These are phyloP conservation scores for Protodeltote pygarga DNA, from an alignment of 2,888 invertebrate species.

Conservation along the genomic window DNA sequence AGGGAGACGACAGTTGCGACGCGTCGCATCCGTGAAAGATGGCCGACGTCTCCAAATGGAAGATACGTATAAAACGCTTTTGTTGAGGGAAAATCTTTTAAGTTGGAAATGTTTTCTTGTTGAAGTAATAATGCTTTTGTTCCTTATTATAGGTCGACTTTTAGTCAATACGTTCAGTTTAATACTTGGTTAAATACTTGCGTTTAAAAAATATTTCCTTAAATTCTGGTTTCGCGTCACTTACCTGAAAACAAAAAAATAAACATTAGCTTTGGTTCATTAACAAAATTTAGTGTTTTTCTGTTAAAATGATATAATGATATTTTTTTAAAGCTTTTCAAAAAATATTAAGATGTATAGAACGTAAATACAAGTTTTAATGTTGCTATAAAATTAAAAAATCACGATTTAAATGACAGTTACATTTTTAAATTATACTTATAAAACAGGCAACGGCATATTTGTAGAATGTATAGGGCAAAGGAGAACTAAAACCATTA, in stretches of 20 bases:
- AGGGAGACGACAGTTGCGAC: slow-evolving; percentile 33
- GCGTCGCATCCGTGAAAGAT: slow-evolving; percentile 36
- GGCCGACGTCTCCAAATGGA: slow-evolving; percentile 29
- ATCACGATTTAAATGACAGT: no score
- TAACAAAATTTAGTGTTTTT: not conserved
- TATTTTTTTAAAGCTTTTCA: no score
- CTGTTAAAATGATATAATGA: not conserved
- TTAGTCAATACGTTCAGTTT: no score
- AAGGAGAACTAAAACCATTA: not conserved
- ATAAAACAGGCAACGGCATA: not conserved
- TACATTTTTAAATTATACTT: no score
- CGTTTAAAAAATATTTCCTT: no score
- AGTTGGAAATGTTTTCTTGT: slow-evolving; percentile 26
- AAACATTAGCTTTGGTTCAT: no score
- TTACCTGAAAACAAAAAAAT: slow-evolving; percentile 33
- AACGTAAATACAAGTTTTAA: no score
- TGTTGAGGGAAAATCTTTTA: slow-evolving; percentile 32
- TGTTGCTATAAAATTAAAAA: no score
- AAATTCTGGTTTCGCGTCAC: slow-evolving; percentile 2
- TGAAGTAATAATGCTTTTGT: slow-evolving; percentile 16
- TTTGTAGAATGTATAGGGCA: not conserved
- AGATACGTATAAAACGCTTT: slow-evolving; percentile 47
- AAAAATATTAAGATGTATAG: no score
- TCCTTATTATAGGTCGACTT: not conserved
- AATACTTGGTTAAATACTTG: no score